Percentiles rank a stretch among this genome's conserved stretches.
Evolutionary conservation across 2,113 vertebrate genomes (phyloP).

Genomic region (Bufo bufo): DNA sequence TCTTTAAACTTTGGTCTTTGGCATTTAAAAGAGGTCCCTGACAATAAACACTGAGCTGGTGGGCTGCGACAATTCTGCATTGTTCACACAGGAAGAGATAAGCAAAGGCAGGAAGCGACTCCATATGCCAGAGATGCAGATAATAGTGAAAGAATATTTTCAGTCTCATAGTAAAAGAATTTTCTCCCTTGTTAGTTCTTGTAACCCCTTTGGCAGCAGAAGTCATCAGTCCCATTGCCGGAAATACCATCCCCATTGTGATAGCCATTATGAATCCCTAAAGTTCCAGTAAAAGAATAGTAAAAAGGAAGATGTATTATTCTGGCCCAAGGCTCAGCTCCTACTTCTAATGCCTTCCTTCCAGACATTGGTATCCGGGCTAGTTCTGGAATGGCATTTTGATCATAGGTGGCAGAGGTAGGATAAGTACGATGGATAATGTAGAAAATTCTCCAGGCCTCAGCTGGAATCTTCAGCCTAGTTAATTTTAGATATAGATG

Average conservation of each 20-base stretch:
- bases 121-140: slow-evolving; percentile 69
- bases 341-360: slow-evolving; percentile 24
- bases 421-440: slow-evolving; percentile 4
- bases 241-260: slow-evolving; percentile 53
- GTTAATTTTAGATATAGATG: neutral
- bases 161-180: slow-evolving; percentile 47
- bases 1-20: slow-evolving; percentile 32
- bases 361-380: slow-evolving; percentile 14
- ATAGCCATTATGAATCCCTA: slow-evolving; percentile 42
- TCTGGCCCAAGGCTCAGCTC: neutral
- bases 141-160: slow-evolving; percentile 44
- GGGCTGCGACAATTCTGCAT: slow-evolving; percentile 58
- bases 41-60: slow-evolving; percentile 42
- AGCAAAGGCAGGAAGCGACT: slow-evolving; percentile 71
- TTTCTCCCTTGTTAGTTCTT: slow-evolving; percentile 42
- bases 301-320: slow-evolving; percentile 16
- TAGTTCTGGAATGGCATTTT: slow-evolving; percentile 18
- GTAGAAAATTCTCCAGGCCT: neutral
- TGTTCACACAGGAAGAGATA: slow-evolving; percentile 71
- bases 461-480: neutral
- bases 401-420: slow-evolving; percentile 6
- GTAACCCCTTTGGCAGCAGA: slow-evolving; percentile 40
- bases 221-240: slow-evolving; percentile 46
- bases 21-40: slow-evolving; percentile 19
- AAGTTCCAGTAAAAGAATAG: slow-evolving; percentile 7